These are phyloP conservation scores for Sebastes schlegelii DNA, from an alignment of 2,113 vertebrate genomes.

Conservation along the genomic window DNA sequence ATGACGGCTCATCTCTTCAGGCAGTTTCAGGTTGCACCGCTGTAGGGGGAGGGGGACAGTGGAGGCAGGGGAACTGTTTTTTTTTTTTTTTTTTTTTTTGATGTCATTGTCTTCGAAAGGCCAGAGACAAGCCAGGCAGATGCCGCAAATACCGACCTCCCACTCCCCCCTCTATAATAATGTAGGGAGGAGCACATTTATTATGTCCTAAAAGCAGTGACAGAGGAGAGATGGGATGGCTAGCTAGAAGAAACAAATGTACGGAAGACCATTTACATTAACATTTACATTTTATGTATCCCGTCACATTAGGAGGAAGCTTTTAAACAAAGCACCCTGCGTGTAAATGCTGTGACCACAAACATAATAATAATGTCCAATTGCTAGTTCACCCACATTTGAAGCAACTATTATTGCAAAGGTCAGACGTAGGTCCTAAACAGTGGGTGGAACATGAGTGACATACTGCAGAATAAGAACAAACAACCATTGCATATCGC, in stretches of 20 bases:
- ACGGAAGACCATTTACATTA: conserved; percentile 48
- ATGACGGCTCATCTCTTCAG: conserved; percentile 82
- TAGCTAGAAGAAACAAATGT: conserved; percentile 14
- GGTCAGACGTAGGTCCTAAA: neutral
- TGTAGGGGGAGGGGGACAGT: conserved; percentile 68
- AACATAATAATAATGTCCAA: neutral
- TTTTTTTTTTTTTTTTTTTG: conserved; percentile 44
- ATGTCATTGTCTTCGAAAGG: conserved; percentile 77
- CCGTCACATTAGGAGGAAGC: neutral
- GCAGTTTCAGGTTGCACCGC: conserved; percentile 81
- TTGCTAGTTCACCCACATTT: neutral
- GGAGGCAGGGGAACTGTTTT: conserved; percentile 43
- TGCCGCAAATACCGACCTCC: conserved; percentile 70
- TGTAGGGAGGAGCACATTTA: conserved; percentile 52
- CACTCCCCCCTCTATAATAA: conserved; percentile 40
- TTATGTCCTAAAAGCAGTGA: conserved; percentile 59
- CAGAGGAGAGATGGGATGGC: conserved; percentile 10
- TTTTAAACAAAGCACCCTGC: conserved; percentile 30
- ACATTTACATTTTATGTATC: conserved; percentile 53
- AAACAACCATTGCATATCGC: neutral
- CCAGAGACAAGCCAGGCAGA: conserved; percentile 62
- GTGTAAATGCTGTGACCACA: neutral
- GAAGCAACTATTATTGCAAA: neutral
- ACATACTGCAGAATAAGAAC: neutral
- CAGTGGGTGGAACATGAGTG: neutral